Percentiles rank a stretch among this genome's conserved stretches.
Evolutionary conservation across 2,888 invertebrate species (phyloP).

Genomic region (Caenorhabditis doughertyi): DNA sequence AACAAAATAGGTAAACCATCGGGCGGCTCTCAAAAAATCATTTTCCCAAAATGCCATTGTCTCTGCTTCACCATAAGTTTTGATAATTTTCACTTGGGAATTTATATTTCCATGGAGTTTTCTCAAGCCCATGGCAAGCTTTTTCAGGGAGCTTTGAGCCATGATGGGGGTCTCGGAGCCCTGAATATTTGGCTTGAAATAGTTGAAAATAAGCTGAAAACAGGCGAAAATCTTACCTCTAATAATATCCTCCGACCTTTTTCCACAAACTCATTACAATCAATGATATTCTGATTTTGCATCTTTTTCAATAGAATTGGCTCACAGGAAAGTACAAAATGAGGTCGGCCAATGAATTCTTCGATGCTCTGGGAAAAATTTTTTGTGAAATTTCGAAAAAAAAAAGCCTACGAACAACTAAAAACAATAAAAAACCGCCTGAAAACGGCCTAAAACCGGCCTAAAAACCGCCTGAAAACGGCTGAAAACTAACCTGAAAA

Average conservation of each 20-base stretch:
- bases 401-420: not conserved
- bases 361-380: conserved; percentile 8
- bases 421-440: not conserved
- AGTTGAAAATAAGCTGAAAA: not conserved
- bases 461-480: not conserved
- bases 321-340: conserved; percentile 10
- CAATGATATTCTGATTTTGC: not conserved
- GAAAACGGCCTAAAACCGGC: not conserved
- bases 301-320: conserved; percentile 4
- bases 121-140: not conserved
- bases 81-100: not conserved
- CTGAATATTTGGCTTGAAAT: not conserved
- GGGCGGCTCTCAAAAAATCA: conserved; percentile 17
- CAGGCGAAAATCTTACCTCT: not conserved
- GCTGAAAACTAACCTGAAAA: too few species aligned
- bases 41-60: conserved; percentile 11
- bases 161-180: conserved; percentile 1
- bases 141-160: not conserved
- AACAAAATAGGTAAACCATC: conserved; percentile 39
- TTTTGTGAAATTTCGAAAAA: not conserved
- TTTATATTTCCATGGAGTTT: not conserved
- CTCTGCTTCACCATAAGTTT: not conserved
- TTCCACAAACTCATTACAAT: conserved; percentile 13
- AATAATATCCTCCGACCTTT: conserved; percentile 10
- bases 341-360: conserved; percentile 13